Evolutionary conservation across 1,140 invertebrate species (phyloP).

Genomic region (Drosophila novamexicana): DNA sequence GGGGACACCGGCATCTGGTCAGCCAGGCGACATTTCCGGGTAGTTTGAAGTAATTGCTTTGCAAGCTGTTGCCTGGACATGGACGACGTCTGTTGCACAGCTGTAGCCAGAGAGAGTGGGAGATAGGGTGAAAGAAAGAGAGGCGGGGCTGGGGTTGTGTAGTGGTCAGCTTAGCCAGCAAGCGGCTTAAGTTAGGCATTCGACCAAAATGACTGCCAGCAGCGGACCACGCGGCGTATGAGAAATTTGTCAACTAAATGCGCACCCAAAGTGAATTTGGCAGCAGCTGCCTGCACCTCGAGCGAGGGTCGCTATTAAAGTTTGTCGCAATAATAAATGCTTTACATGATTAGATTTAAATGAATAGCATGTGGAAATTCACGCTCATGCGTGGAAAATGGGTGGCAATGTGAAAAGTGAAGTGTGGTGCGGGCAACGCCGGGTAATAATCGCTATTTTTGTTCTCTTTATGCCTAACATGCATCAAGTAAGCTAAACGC

Average conservation of each 20-base stretch:
- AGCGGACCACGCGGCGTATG: constrained; percentile 67
- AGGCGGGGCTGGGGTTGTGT: not conserved
- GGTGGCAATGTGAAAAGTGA: not conserved
- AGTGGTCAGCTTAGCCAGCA: constrained; percentile 72
- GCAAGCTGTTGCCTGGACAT: constrained; percentile 71
- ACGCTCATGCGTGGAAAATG: too few relatives aligned
- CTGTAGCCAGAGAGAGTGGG: not conserved
- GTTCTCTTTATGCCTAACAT: too few relatives aligned
- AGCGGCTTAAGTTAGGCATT: constrained; percentile 72
- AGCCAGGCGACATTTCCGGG: constrained; percentile 75
- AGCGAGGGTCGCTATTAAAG: not conserved
- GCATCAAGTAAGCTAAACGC: too few relatives aligned
- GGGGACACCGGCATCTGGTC: constrained; percentile 37
- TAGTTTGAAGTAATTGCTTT: constrained; percentile 81
- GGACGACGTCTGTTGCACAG: constrained; percentile 46
- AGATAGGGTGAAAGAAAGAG: not conserved
- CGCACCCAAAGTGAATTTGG: constrained; percentile 58
- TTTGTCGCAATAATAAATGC: too few relatives aligned
- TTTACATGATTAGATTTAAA: not conserved
- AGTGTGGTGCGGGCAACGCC: too few relatives aligned
- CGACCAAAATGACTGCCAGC: constrained; percentile 27
- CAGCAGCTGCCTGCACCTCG: constrained; percentile 14
- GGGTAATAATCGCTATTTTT: too few relatives aligned
- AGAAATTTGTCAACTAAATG: constrained; percentile 66
- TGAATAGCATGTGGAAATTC: too few relatives aligned